Evolutionary conservation across 2,113 vertebrate species (phyloP).

Genomic region (Cavia porcellus): DNA sequence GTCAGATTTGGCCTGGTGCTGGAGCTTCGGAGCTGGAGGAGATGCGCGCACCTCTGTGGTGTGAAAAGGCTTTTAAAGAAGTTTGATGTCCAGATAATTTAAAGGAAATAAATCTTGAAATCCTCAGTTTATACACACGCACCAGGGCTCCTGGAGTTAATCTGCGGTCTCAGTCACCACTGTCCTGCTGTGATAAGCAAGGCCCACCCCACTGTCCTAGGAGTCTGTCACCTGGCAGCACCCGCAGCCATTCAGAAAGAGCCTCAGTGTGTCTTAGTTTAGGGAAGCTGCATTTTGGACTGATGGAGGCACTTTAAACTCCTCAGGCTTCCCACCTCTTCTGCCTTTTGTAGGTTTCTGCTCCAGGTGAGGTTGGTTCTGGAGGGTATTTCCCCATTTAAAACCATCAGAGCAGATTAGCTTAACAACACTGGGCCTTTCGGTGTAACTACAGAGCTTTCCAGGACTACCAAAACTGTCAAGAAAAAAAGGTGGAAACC

Average conservation of each 20-base stretch:
- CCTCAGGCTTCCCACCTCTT: neutral
- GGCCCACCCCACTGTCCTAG: neutral
- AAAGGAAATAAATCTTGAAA: constrained; percentile 14
- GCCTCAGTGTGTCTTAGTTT: neutral
- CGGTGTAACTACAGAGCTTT: neutral
- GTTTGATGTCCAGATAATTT: neutral
- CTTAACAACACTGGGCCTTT: neutral
- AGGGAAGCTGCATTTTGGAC: neutral
- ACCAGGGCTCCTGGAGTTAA: neutral
- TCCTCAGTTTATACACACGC: neutral
- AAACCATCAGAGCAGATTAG: neutral
- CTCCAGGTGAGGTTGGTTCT: neutral
- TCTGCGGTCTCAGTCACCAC: neutral
- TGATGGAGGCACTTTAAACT: neutral
- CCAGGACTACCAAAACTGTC: neutral
- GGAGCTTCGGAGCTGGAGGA: neutral
- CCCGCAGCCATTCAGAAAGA: neutral
- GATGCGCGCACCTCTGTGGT: neutral
- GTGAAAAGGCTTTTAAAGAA: neutral
- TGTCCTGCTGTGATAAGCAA: neutral
- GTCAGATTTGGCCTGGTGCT: neutral
- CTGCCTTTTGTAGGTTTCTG: neutral
- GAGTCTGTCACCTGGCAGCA: neutral
- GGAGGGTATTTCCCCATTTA: neutral
- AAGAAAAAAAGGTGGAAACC: neutral